Conservation (phyloP, 2,113 vertebrate species). For the Arenaria interpres region DNA sequence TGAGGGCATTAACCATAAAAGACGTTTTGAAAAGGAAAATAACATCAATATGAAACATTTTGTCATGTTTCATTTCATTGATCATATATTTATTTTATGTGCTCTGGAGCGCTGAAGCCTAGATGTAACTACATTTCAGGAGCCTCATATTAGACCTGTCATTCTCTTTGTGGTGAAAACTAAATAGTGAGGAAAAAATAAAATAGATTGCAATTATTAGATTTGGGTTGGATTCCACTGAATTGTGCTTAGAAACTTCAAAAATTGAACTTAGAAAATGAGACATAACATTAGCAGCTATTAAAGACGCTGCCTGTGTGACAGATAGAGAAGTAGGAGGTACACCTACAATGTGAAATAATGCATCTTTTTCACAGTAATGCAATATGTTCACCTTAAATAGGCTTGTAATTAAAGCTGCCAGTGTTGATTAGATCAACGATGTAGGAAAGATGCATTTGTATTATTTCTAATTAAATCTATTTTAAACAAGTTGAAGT, state of each 20-base stretch:
- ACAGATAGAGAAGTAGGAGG: slow-evolving; percentile 52
- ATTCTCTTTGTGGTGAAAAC: slow-evolving; percentile 65
- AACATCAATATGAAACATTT: slow-evolving; percentile 79
- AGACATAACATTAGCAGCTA: slow-evolving; percentile 34
- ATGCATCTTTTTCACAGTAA: slow-evolving; percentile 24
- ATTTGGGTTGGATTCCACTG: slow-evolving; percentile 60
- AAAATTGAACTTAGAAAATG: slow-evolving; percentile 31
- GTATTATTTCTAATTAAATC: slow-evolving; percentile 58
- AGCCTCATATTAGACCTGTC: slow-evolving; percentile 74
- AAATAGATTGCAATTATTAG: slow-evolving; percentile 66
- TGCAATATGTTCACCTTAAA: slow-evolving; percentile 66
- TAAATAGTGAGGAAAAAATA: slow-evolving; percentile 48
- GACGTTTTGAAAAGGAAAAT: slow-evolving; percentile 75
- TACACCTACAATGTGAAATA: slow-evolving; percentile 55
- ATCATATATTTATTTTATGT: slow-evolving; percentile 80
- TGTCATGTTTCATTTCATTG: slow-evolving; percentile 82
- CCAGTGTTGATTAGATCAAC: slow-evolving; percentile 51
- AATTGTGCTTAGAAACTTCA: neutral
- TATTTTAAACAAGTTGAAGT: slow-evolving; percentile 4
- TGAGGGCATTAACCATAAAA: slow-evolving; percentile 74
- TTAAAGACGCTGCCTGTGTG: slow-evolving; percentile 44
- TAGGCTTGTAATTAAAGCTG: slow-evolving; percentile 64
- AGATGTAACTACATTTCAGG: slow-evolving; percentile 76
- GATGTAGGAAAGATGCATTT: slow-evolving; percentile 42
- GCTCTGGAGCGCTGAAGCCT: slow-evolving; percentile 71